A percentile compares a stretch with the other conserved stretches of the same genome.
phyloP scores from a whole-genome alignment of 2,888 invertebrate genomes.

The Magallana nippona region DNA sequence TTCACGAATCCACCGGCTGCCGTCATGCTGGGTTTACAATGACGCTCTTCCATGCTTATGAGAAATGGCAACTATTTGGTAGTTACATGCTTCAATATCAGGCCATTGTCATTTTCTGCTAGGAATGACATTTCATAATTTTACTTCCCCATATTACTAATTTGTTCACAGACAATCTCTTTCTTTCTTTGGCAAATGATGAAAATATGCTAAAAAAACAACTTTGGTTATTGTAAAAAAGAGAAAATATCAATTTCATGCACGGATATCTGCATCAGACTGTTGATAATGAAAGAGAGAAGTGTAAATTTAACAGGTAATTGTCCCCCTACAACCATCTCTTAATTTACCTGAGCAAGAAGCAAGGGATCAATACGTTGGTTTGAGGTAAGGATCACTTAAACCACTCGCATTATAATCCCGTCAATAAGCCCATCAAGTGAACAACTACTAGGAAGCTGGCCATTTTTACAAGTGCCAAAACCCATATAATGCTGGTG shows the following conservation, averaged over 20 bases:
- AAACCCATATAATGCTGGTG: conserved; percentile 3
- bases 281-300: conserved; percentile 17
- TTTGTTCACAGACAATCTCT: background rate
- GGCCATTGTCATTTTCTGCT: background rate
- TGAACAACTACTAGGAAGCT: conserved; percentile 9
- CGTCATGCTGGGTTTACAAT: background rate
- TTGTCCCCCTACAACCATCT: background rate
- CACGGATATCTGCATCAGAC: background rate
- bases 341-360: background rate
- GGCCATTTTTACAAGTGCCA: conserved; percentile 7
- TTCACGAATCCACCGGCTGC: background rate
- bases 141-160: background rate
- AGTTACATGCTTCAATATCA: background rate
- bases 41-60: background rate
- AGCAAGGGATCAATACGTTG: background rate
- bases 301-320: conserved; percentile 18
- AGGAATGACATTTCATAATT: conserved; percentile 16
- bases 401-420: conserved; percentile 6
- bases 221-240: background rate
- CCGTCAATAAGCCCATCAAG: conserved; percentile 13
- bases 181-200: background rate
- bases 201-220: conserved; percentile 5
- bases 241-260: conserved; percentile 12
- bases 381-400: conserved; percentile 7
- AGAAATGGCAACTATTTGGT: background rate